Percentiles rank a stretch among this genome's conserved stretches.
These are phyloP conservation scores for Paraescarpia echinospica DNA, from an alignment of 1,140 invertebrate species.

Conservation along the genomic window DNA sequence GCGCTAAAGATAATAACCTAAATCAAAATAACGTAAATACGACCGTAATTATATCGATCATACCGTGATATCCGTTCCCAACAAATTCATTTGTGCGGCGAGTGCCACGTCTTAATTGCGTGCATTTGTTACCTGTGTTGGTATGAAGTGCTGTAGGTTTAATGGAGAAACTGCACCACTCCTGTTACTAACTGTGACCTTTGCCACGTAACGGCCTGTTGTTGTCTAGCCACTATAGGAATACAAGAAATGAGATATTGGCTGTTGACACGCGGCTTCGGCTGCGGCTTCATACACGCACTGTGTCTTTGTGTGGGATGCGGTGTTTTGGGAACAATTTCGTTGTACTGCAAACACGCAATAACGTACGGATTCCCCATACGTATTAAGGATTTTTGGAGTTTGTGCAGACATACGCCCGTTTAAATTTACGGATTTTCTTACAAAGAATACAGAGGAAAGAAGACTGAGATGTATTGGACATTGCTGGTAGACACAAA, in stretches of 20 bases:
- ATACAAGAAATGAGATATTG: not conserved
- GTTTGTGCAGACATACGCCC: too few species aligned
- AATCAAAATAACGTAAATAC: not conserved
- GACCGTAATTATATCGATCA: not conserved
- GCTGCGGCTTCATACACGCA: not conserved
- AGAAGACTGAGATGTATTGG: too few species aligned
- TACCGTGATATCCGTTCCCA: not conserved
- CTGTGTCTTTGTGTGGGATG: not conserved
- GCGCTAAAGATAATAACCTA: not conserved
- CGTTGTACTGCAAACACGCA: too few species aligned
- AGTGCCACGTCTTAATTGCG: not conserved
- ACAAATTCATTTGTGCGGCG: not conserved
- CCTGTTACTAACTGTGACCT: not conserved
- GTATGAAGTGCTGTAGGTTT: not conserved
- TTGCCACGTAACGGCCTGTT: not conserved
- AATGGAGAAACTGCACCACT: not conserved
- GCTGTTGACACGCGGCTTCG: not conserved
- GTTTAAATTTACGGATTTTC: too few species aligned
- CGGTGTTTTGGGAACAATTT: not conserved
- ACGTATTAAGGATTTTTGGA: too few species aligned
- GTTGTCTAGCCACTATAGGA: too few species aligned
- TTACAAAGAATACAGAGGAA: too few species aligned
- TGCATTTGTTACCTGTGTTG: not conserved
- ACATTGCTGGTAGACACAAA: too few species aligned
- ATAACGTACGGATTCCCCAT: too few species aligned